Conservation (phyloP, 64 coral and sea anemone species). For the Anthopleura sola region DNA sequence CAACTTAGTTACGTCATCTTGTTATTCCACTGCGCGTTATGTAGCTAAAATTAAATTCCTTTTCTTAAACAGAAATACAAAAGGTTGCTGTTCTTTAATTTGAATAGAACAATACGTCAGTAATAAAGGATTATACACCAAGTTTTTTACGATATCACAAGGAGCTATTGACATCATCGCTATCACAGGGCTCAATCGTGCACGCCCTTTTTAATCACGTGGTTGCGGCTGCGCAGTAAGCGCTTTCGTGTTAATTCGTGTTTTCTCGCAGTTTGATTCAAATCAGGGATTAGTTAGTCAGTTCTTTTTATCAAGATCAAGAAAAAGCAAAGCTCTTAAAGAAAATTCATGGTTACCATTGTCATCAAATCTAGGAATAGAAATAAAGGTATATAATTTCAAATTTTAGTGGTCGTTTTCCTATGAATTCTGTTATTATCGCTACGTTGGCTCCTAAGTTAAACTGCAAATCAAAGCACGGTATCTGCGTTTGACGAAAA, state of each 20-base stretch:
- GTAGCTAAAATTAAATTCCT: no score
- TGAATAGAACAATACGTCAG: not conserved
- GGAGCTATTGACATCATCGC: not conserved
- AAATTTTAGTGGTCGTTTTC: not conserved
- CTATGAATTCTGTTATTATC: not conserved
- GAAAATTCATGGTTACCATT: not conserved
- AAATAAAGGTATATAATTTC: not conserved
- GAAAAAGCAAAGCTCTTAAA: not conserved
- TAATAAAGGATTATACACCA: not conserved
- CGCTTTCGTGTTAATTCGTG: not conserved
- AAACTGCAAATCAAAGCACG: not conserved
- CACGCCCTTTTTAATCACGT: not conserved
- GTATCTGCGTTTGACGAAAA: not conserved
- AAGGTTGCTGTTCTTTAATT: no score
- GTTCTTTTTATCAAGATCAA: not conserved
- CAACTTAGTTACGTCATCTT: no score
- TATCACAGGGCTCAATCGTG: not conserved
- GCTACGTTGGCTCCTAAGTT: not conserved
- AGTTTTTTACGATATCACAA: not conserved
- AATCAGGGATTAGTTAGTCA: not conserved
- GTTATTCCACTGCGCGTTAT: no score
- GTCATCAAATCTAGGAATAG: not conserved
- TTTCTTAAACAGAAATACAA: no score
- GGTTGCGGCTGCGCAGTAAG: not conserved
- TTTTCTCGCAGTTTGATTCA: not conserved